These are phyloP conservation scores for Sesamia nonagrioides DNA, from an alignment of 1,140 invertebrate genomes.

Conservation along the genomic window DNA sequence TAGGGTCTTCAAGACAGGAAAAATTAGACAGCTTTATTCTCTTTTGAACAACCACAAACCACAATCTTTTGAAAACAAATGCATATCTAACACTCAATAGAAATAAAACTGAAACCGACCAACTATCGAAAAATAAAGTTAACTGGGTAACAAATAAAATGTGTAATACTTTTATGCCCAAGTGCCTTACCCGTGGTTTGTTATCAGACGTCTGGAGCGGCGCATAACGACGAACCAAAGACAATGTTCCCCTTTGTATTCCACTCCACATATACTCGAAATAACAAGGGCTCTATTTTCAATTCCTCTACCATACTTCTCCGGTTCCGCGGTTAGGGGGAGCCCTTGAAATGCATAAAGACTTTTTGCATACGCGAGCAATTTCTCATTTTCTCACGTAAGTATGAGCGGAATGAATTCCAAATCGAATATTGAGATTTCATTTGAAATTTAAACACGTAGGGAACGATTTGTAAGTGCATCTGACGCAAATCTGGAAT, in stretches of 20 bases:
- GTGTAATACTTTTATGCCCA: conserved; percentile 50
- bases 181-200: conserved; percentile 61
- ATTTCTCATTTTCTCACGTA: conserved; percentile 59
- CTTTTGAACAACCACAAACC: too few relatives aligned
- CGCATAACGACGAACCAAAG: conserved; percentile 68
- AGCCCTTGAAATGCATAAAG: conserved; percentile 71
- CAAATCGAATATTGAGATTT: conserved; percentile 56
- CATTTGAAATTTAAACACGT: conserved; percentile 54
- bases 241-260: conserved; percentile 77
- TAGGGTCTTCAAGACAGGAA: too few relatives aligned
- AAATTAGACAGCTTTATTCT: too few relatives aligned
- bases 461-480: conserved; percentile 42
- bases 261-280: conserved; percentile 79
- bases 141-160: conserved; percentile 41
- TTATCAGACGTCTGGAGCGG: conserved; percentile 72
- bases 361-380: conserved; percentile 68
- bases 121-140: conserved; percentile 10
- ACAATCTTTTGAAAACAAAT: background rate
- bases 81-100: background rate
- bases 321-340: conserved; percentile 66
- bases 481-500: conserved; percentile 35
- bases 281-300: conserved; percentile 84
- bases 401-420: conserved; percentile 54
- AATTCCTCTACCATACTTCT: conserved; percentile 73
- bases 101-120: background rate